These are phyloP conservation scores for Coptodon bakossiorum DNA, from an alignment of 2,113 vertebrate species.

Conservation along the genomic window DNA sequence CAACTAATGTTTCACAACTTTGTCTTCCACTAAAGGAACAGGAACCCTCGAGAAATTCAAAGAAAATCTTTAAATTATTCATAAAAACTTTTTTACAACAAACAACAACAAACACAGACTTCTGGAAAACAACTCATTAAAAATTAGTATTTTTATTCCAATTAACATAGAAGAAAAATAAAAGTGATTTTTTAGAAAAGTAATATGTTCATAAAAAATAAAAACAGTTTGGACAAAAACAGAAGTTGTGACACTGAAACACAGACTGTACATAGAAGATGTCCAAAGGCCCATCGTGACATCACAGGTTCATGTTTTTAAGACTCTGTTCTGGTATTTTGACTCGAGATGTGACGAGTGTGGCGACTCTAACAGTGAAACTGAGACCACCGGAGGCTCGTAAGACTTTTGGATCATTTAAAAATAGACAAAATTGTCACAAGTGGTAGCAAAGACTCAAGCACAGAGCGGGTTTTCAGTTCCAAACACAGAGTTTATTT, in stretches of 20 bases:
- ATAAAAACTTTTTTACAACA: background rate
- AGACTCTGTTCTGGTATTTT: background rate
- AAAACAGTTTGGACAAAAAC: background rate
- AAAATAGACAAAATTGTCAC: background rate
- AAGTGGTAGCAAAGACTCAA: too few relatives aligned
- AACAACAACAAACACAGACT: background rate
- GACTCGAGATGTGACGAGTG: background rate
- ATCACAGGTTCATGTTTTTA: fast-evolving
- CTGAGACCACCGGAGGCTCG: background rate
- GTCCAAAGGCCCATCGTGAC: background rate
- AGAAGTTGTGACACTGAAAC: background rate
- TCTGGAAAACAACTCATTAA: fast-evolving
- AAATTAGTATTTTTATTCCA: background rate
- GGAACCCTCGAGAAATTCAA: background rate
- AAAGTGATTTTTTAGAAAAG: background rate
- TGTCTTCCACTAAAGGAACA: fast-evolving
- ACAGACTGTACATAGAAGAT: background rate
- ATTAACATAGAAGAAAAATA: background rate
- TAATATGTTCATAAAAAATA: fast-evolving
- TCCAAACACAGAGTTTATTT: too few relatives aligned
- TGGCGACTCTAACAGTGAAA: background rate
- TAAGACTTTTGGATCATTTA: fast-evolving
- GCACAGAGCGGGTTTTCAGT: too few relatives aligned
- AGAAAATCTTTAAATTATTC: background rate
- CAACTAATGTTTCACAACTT: background rate